A percentile compares a stretch with the other conserved stretches of the same genome.
Evolutionary conservation across 2,113 vertebrate species (phyloP).

Genomic region (Eira barbara): DNA sequence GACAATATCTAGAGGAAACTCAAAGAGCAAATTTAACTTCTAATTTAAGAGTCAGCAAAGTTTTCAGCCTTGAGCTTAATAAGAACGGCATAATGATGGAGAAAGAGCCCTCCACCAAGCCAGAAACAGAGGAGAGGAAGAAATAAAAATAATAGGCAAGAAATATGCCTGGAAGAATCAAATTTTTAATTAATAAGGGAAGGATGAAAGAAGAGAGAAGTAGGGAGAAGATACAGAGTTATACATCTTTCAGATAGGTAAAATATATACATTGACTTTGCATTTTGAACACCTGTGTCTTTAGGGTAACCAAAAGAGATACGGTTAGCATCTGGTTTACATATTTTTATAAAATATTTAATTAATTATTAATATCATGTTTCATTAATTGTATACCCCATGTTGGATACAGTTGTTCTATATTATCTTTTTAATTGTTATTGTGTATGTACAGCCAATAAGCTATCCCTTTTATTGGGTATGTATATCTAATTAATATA

Average conservation of each 20-base stretch:
- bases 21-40: not conserved
- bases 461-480: not conserved
- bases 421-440: not conserved
- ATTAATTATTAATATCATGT: not conserved
- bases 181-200: not conserved
- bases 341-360: not conserved
- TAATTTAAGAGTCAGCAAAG: not conserved
- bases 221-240: not conserved
- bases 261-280: not conserved
- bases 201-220: not conserved
- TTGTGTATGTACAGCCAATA: not conserved
- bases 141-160: not conserved
- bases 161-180: not conserved
- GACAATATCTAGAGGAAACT: not conserved
- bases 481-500: not conserved
- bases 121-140: not conserved
- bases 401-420: not conserved
- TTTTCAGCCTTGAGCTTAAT: slow-evolving; percentile 13
- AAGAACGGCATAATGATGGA: not conserved
- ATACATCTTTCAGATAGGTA: not conserved
- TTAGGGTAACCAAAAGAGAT: not conserved
- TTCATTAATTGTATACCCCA: not conserved
- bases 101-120: not conserved
- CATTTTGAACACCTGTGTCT: not conserved
- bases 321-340: not conserved